Conservation (phyloP, 2,113 vertebrate species). For the Scophthalmus maximus region DNA sequence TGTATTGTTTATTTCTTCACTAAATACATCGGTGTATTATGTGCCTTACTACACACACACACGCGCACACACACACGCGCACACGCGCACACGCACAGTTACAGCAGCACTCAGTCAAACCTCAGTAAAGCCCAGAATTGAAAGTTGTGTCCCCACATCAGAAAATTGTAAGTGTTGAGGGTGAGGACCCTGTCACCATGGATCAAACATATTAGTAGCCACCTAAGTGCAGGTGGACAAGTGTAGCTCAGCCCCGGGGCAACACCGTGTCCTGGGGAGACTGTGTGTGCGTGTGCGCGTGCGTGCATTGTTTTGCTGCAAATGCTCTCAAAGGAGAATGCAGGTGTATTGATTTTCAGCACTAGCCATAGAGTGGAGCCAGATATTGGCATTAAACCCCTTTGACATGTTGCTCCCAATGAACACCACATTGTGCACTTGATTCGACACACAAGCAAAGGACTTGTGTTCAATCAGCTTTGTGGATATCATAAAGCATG, state of each 20-base stretch:
- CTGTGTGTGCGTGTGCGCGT: constrained; percentile 12
- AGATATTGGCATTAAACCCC: constrained; percentile 78
- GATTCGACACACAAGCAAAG: constrained; percentile 58
- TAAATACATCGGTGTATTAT: neutral
- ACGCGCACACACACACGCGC: neutral
- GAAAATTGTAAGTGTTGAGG: constrained; percentile 47
- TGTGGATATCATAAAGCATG: constrained; percentile 35
- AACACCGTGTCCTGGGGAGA: constrained; percentile 46
- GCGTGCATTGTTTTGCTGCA: constrained; percentile 38
- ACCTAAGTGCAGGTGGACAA: constrained; percentile 62
- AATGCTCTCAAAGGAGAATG: constrained; percentile 62
- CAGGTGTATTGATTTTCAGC: constrained; percentile 76
- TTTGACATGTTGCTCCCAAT: constrained; percentile 71
- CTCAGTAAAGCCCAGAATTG: constrained; percentile 37
- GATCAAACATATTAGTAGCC: constrained; percentile 68
- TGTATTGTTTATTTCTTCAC: neutral
- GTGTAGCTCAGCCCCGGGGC: constrained; percentile 62
- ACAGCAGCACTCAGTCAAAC: constrained; percentile 26
- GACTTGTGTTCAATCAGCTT: constrained; percentile 8
- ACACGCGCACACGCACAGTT: neutral
- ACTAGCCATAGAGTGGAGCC: constrained; percentile 60
- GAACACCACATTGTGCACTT: constrained; percentile 58
- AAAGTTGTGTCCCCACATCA: constrained; percentile 38
- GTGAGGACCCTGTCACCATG: constrained; percentile 65
- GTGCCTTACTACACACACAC: neutral